Evolutionary conservation across 2,113 vertebrate species (phyloP).

Genomic region (Chaetura pelagica): DNA sequence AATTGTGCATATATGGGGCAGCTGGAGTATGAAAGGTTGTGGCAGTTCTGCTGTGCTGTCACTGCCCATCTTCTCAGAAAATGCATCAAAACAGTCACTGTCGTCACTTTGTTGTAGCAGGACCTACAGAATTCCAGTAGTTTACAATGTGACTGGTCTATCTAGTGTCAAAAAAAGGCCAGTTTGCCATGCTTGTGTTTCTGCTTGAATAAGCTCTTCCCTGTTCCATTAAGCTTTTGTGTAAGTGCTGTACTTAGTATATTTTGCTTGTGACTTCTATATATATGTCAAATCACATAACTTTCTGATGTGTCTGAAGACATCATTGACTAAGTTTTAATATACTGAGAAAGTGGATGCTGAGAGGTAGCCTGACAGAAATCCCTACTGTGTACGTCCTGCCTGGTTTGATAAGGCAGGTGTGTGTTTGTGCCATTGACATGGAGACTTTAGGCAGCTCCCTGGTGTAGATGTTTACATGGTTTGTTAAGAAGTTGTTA

Average conservation of each 20-base stretch:
- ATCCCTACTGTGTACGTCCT: background rate
- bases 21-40: background rate
- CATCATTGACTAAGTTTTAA: background rate
- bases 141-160: background rate
- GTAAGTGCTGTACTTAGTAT: background rate
- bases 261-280: background rate
- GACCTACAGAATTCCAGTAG: background rate
- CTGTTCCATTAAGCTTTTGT: background rate
- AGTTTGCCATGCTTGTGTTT: background rate
- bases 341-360: background rate
- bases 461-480: background rate
- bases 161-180: background rate
- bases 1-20: background rate
- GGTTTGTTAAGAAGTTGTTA: background rate
- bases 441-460: background rate
- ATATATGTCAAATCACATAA: background rate
- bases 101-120: background rate
- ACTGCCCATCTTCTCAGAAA: background rate
- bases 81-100: background rate
- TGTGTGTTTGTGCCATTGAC: background rate
- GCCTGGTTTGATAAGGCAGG: background rate
- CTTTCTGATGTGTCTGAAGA: background rate
- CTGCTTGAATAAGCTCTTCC: background rate
- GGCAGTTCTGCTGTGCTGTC: conserved; percentile 38
- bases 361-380: background rate